A percentile compares a stretch with the other conserved stretches of the same genome.
These are phyloP conservation scores for Lophotriccus pileatus DNA, from an alignment of 2,797 vertebrate genomes.

Conservation along the genomic window DNA sequence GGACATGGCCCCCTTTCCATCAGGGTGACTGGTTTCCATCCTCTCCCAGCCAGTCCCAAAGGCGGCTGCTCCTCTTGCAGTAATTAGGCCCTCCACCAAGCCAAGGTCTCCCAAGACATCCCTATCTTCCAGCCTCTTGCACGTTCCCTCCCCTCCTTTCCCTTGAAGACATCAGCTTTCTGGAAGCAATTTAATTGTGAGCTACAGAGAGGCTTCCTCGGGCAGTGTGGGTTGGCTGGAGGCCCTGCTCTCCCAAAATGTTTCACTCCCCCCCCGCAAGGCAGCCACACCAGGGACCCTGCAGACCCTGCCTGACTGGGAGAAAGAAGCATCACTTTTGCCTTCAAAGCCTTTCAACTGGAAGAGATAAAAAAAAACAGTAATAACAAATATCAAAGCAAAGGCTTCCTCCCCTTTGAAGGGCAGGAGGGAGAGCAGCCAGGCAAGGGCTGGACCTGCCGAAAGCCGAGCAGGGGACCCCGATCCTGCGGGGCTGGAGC, in stretches of 20 bases:
- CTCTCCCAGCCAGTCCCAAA: neutral
- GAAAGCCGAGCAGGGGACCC: neutral
- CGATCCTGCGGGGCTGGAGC: neutral
- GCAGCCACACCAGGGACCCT: neutral
- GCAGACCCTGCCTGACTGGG: neutral
- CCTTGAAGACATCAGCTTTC: neutral
- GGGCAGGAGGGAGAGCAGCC: neutral
- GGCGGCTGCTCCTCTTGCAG: rapidly evolving
- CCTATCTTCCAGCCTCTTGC: neutral
- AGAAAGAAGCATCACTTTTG: neutral
- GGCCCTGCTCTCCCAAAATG: neutral
- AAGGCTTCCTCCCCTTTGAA: neutral
- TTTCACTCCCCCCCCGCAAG: neutral
- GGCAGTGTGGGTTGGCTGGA: neutral
- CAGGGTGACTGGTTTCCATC: neutral
- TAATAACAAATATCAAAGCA: neutral
- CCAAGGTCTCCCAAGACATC: neutral
- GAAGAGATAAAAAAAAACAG: neutral
- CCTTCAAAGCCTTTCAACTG: slow-evolving; percentile 5
- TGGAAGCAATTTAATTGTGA: slow-evolving; percentile 38
- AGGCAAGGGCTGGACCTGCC: rapidly evolving
- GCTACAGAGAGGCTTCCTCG: neutral
- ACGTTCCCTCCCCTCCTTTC: neutral
- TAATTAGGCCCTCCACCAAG: neutral
- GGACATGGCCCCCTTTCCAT: neutral